Evolutionary conservation across 2,888 invertebrate genomes (phyloP), one percentile per base, ranked within the genome.

Genomic region (Saturnia pavonia): DNA sequence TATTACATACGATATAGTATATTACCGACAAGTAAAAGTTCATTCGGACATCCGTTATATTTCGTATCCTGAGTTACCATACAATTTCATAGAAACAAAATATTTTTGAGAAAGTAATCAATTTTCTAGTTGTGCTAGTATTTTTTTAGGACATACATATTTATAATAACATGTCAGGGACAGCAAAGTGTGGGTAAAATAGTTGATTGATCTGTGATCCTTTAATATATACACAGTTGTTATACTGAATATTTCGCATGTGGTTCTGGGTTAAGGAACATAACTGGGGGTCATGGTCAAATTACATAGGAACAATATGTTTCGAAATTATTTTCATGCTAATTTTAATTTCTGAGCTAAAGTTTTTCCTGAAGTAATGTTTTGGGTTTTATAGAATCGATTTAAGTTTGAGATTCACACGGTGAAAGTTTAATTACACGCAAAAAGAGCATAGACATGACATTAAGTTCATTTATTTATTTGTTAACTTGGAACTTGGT

Each of bases 401-500:
- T 60, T 25, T 60, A 16, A 1, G 6, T 25, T 3, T 25, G 57
- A 60, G 25, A 60, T 54, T 54, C 8, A 22, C 22, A n/a, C n/a
- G 4, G 6, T 6, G 19, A 16, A 48, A 7, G 16, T 48, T 8
- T 48, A 6, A 48, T 48, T 48, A 19, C 19, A 16, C 48, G 34
- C 34, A 34, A 34, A 51, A 51, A 51, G 14, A 51, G 48, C 19
- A 16, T 51, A 51, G 6, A 51, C 8, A 9, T 9, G 34, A 4
- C 34, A 34, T 34, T 22, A 48, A 19, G 1, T 19, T 19, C 19
- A 3, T 48, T 48, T 22, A 3, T 54, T n/a, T n/a, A n/a, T n/a
- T n/a, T 11, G 14, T 11, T 60, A 27, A 14, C 27, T 27, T 60
- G 80, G 76, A 76, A 72, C 70, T 72, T 68, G 75, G 73, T 72